A percentile compares a stretch with the other conserved stretches of the same genome.
Evolutionary conservation across 2,113 vertebrate species (phyloP).

Genomic region (Dromas ardeola): DNA sequence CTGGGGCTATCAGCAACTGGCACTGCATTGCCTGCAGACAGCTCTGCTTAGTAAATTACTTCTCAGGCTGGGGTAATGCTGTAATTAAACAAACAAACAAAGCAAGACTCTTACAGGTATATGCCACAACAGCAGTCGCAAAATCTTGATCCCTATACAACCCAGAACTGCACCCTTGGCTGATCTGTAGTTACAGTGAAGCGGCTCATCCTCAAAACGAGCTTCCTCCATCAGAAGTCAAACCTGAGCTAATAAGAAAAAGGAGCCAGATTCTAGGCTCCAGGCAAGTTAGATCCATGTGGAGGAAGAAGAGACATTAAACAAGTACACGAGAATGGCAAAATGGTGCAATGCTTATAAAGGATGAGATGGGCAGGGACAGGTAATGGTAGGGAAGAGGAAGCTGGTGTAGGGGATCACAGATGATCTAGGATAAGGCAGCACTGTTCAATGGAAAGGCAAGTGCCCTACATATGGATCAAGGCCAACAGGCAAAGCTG

Average conservation of each 20-base stretch:
- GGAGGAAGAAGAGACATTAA: neutral
- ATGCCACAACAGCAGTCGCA: neutral
- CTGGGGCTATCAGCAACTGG: neutral
- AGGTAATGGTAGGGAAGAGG: neutral
- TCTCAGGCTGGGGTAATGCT: neutral
- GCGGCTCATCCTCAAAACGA: neutral
- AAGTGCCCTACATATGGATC: neutral
- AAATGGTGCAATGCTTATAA: neutral
- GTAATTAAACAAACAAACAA: constrained; percentile 31
- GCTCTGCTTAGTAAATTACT: neutral
- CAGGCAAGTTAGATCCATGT: neutral
- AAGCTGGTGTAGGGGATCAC: neutral
- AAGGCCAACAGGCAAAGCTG: neutral
- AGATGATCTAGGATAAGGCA: neutral
- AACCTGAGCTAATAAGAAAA: neutral
- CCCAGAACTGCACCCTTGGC: neutral
- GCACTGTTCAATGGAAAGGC: neutral
- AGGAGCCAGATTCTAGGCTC: neutral
- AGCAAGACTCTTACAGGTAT: neutral
- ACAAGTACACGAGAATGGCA: neutral
- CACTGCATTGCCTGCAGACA: neutral
- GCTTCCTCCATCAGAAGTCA: neutral
- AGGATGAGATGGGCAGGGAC: neutral
- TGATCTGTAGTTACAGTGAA: neutral
- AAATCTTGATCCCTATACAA: neutral